Evolutionary conservation across 2,797 vertebrate genomes (phyloP), one percentile per base, ranked within the genome.

Genomic region (Cynodonichthys magdalenae): DNA sequence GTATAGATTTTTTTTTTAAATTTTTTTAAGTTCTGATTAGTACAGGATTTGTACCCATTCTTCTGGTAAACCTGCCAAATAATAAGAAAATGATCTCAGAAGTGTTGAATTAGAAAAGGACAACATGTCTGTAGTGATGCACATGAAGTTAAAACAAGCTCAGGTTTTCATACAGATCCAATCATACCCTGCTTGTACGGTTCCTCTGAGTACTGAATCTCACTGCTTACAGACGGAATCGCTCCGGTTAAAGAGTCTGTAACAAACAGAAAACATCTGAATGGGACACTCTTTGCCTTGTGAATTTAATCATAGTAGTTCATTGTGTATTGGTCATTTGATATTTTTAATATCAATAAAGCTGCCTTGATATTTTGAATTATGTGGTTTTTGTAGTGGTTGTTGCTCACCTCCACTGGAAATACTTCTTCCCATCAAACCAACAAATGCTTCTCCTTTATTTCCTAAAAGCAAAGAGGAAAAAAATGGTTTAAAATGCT

Each of bases 381-480:
- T 1, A 20, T 34, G 1, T 27, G 49, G 31, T 7, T 19, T 63
- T 42, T 57, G 3, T 42, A 53, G 28, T 12, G 41, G 0, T 71
- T 62, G 50, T 28, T 59, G 46, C 74, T 82, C 64, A 93, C 94
- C 92, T 63, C 71, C 82, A 5, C 57, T 85, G 47, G 88, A 83
- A 52, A 88, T 53, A 62, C 92, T 92, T 61, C 85, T 85, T 29
- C 90, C 90, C 91, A 92, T 93, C 41, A 93, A 89, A 29, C 90
- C 89, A 51, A 91, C 89, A 67, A 90, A 91, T 51, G 15, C 69
- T 42, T 86, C 89, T 28, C 87, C 85, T 74, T 90, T 90, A 62
- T 88, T 86, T 58, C 82, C 89, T 89, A 14, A 2, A 65, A 36
- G 5, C 19, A 39, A 3, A 39, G 36, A 18, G 5, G n/a, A 57